phyloP scores from a whole-genome alignment of 2,113 vertebrate species.

The Lota lota region DNA sequence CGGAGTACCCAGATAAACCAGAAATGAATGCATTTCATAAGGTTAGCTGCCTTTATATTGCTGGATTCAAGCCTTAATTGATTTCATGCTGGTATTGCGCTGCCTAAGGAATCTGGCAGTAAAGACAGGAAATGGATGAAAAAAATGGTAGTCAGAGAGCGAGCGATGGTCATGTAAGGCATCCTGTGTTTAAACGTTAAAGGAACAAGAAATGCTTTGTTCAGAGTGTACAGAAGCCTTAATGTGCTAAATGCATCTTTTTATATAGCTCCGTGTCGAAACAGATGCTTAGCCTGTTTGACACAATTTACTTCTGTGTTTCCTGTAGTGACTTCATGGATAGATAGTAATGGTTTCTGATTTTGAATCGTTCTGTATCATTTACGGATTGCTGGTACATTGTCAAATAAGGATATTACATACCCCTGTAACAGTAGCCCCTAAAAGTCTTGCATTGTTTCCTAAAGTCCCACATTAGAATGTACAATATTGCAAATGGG shows the following conservation, averaged over 20 bases:
- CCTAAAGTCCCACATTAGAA: neutral
- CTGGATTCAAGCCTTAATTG: conserved; percentile 31
- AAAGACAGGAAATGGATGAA: conserved; percentile 24
- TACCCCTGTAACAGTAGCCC: too few species aligned
- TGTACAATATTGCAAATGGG: neutral
- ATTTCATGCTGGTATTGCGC: conserved; percentile 33
- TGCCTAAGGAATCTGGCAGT: conserved; percentile 33
- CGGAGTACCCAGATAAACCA: conserved; percentile 2
- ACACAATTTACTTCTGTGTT: too few species aligned
- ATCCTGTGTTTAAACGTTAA: conserved; percentile 11
- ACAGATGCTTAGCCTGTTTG: too few species aligned
- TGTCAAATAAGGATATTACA: too few species aligned
- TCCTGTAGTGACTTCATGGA: too few species aligned
- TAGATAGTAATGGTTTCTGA: too few species aligned
- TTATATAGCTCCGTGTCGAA: neutral
- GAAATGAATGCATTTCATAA: conserved; percentile 11
- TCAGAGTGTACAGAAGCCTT: conserved; percentile 8
- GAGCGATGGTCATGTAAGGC: conserved; percentile 7
- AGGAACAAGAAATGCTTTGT: neutral
- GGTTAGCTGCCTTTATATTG: conserved; percentile 26
- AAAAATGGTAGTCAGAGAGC: conserved; percentile 11
- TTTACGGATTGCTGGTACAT: too few species aligned
- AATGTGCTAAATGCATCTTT: conserved; percentile 3
- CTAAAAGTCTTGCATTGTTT: too few species aligned
- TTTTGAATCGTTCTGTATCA: too few species aligned